Base-by-base conservation (phyloP, 2,888 invertebrate species). In the Catocala fraxini region DNA sequence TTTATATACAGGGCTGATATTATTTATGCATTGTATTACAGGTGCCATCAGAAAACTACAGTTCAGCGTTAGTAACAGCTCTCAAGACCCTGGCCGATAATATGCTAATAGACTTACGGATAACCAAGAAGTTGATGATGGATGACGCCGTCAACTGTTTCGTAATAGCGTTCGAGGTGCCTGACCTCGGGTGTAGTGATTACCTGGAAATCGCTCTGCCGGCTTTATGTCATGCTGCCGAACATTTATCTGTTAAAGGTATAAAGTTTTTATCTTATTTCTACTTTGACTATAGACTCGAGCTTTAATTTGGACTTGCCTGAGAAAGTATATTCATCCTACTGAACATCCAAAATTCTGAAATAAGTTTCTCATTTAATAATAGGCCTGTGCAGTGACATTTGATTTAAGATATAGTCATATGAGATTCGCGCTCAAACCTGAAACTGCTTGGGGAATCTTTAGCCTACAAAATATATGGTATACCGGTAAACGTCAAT, bases 171-270 rank as follows among this genome's bases (percentile, higher is more conserved):
- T 96, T 97, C 81, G 97, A 98, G 87, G 96, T 97, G 76, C 97
- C 97, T 1, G 96, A 95, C 53, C 87, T 96, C 62, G 96, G 96
- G 7, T 96, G 96, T 71, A 96, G 96, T 15, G 98, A 98, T 85
- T 98, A 97, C 85, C 89, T 98, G 77, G 98, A 98, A 87, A 95
- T 96, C 43, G 97, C 97, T 0, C 90, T 98, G 65, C 98, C 98
- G 0, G 96, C 96, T 63, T 87, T 97, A 33, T 97, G 97, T 82
- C 96, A 96, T 78, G 97, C 97, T 0, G 96, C 97, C 0, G 96
- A 97, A 56, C 95, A 96, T 84, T 91, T 98, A 71, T 96, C 97
- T 0, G 86, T 97, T 1, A 94, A 95, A 91, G 94, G 94, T 94
- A 65, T 39, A 68, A 7, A 25, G 25, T 3, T 15, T 1, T 25